A percentile compares a stretch with the other conserved stretches of the same genome.
These are phyloP conservation scores for Bombyx mandarina DNA, from an alignment of 1,140 invertebrate species.

Conservation along the genomic window DNA sequence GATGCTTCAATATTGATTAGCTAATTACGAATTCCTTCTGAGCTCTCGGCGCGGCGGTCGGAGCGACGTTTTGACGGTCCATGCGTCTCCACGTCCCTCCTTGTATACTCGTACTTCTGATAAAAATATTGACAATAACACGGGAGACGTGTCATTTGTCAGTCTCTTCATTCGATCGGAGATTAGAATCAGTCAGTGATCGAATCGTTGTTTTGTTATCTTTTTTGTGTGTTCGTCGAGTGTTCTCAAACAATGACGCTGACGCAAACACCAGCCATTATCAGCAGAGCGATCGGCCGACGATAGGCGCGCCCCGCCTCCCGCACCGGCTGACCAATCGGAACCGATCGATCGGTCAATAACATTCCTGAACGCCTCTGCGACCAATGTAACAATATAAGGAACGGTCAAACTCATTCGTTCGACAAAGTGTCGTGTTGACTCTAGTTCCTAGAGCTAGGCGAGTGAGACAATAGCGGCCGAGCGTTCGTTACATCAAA, in stretches of 20 bases:
- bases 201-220: background rate
- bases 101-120: background rate
- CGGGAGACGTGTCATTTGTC: background rate
- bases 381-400: background rate
- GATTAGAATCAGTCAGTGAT: background rate
- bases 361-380: slow-evolving; percentile 31
- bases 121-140: background rate
- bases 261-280: slow-evolving; percentile 38
- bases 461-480: slow-evolving; percentile 53
- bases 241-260: slow-evolving; percentile 29
- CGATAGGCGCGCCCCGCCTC: slow-evolving; percentile 55
- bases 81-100: background rate
- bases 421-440: background rate
- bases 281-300: slow-evolving; percentile 44
- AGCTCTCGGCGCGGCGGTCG: slow-evolving; percentile 10
- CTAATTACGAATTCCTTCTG: slow-evolving; percentile 20
- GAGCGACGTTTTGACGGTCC: background rate
- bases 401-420: no score
- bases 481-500: slow-evolving; percentile 29
- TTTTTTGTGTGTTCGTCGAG: no score
- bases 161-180: background rate
- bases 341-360: slow-evolving; percentile 51
- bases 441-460: slow-evolving; percentile 4
- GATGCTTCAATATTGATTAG: slow-evolving; percentile 23
- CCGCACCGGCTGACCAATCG: slow-evolving; percentile 40